Base-by-base conservation (phyloP, 2,888 invertebrate species). In the Icerya purchasi region DNA sequence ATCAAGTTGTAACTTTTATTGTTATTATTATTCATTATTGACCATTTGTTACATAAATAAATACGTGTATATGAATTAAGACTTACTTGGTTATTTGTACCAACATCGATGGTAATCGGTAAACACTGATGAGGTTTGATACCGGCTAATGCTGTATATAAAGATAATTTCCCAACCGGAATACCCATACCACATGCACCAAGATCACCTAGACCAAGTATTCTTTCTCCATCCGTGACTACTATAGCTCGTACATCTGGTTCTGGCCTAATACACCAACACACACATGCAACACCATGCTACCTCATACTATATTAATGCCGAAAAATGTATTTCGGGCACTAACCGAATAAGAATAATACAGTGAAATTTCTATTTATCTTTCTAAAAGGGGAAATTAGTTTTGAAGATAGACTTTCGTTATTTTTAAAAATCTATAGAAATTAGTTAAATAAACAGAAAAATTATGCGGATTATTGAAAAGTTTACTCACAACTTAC, bases 171-270 rank as follows among this genome's bases (percentile, higher is more conserved):
- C 22, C 97, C 97, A 10, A 97, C 92, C 0, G 97, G 96, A 67
- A 98, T 97, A 61, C 97, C 97, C 93, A 93, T 93, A 22, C 97
- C 97, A 68, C 88, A 88, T 1, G 92, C 91, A 0, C 97, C 97
- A 56, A 97, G 78, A 72, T 97, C 97, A 3, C 97, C 97, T 51
- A 97, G 78, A 65, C 97, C 97, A 65, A 98, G 77, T 70, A 98
- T 97, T 58, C 97, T 79, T 71, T 98, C 96, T 36, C 97, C 97
- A 68, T 97, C 97, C 0, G 97, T 98, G 57, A 97, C 92, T 57
- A 89, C 89, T 68, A 89, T 83, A 14, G 86, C 89, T 61, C 85
- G 80, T 2, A 89, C 88, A 69, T 86, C 82, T 50, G 83, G 81
- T 74, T 89, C 88, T 0, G 88, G 87, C 86, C 86, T 82, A 69